A percentile compares a stretch with the other conserved stretches of the same genome.
Evolutionary conservation across 2,113 vertebrate species (phyloP).

Genomic region (Trematocara macrostoma): DNA sequence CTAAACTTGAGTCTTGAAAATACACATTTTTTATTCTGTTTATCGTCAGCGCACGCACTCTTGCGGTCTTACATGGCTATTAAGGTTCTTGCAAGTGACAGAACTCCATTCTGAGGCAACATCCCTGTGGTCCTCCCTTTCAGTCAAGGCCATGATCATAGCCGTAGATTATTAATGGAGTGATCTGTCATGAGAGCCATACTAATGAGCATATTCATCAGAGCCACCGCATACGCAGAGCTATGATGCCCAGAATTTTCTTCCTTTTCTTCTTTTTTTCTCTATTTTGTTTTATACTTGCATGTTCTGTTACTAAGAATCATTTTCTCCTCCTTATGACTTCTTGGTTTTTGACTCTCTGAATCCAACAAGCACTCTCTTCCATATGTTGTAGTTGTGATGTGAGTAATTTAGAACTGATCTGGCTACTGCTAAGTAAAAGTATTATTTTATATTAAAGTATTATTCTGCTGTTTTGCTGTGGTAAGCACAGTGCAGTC

Average conservation of each 20-base stretch:
- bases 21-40: background rate
- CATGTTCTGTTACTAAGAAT: background rate
- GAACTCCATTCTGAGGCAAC: background rate
- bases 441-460: no score
- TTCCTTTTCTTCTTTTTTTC: background rate
- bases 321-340: slow-evolving; percentile 20
- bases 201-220: slow-evolving; percentile 69
- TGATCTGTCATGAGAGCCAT: slow-evolving; percentile 42
- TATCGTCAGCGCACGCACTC: background rate
- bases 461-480: background rate
- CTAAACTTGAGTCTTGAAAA: background rate
- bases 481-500: background rate
- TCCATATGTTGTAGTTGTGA: background rate
- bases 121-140: slow-evolving; percentile 1
- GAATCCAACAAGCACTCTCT: background rate
- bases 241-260: background rate
- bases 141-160: slow-evolving; percentile 30
- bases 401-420: background rate
- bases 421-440: background rate
- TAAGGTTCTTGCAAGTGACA: slow-evolving; percentile 10
- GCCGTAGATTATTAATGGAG: slow-evolving; percentile 63
- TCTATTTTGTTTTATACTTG: slow-evolving; percentile 5
- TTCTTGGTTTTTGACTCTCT: background rate
- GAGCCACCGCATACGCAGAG: background rate
- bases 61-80: background rate